Evolutionary conservation across 2,797 vertebrate species (phyloP), one percentile per base, ranked within the genome.

Genomic region (Nasua narica): DNA sequence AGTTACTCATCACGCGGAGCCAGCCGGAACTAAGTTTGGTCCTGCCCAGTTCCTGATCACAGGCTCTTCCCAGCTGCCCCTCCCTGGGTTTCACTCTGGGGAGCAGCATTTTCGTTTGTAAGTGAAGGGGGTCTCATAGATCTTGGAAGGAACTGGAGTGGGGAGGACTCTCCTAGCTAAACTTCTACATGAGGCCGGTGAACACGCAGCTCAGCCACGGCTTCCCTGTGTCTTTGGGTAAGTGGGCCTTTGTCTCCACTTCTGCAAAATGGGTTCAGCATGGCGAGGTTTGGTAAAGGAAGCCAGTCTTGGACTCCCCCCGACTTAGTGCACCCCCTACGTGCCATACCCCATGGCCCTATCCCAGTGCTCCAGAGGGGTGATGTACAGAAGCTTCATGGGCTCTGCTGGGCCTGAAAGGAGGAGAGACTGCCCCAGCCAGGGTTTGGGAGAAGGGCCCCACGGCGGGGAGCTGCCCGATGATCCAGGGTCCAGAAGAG

Each of bases 381-480:
- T 2, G 3, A 29, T 3, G 5, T 9, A 54, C 23, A 87, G 52
- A 77, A 48, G 19, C 32, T 69, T 1, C 0, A 0, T 19, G 48
- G 54, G 27, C n/a, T 69, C 43, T 43, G 72, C 78, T 48, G 6
- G 3, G 4, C 32, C 40, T 5, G 11, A 27, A 13, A 18, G 35
- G 76, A 15, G 10, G 14, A 43, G 29, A 7, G 13, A 5, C 16
- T 5, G 4, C 21, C 3, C 70, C 40, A 48, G 43, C 23, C 40
- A 10, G 0, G 5, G 18, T 65, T 54, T 62, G 37, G 54, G 10
- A n/a, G 25, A 16, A 23, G 3, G 12, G 9, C 25, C n/a, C n/a
- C 13, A 1, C 29, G 0, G 19, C 12, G 23, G 9, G 0, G 5
- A 5, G 54, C 15, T 9, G 14, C 25, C 6, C 15, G 37, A 58